Evolutionary conservation across 1,140 invertebrate genomes (phyloP).

Genomic region (Gyrodactylus bullatarudis): DNA sequence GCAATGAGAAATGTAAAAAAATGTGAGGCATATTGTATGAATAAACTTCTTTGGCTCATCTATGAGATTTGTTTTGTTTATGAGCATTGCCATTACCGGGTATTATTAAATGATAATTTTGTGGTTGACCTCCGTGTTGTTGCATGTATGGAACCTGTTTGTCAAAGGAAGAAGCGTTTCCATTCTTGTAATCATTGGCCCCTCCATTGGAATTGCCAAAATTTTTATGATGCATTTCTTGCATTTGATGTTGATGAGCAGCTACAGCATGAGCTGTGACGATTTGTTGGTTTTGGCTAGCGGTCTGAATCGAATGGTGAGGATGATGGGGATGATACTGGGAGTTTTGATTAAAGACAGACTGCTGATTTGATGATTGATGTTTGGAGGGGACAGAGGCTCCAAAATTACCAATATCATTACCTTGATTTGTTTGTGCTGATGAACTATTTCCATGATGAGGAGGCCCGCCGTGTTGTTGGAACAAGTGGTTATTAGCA

Average conservation of each 20-base stretch:
- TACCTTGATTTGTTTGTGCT: not conserved
- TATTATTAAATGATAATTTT: not conserved
- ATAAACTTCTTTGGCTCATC: too few relatives aligned
- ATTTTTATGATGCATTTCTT: too few relatives aligned
- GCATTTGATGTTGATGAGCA: not conserved
- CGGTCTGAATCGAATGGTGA: not conserved
- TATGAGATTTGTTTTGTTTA: not conserved
- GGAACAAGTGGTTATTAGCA: not conserved
- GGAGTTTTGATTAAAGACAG: not conserved
- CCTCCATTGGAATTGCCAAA: not conserved
- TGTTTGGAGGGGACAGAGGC: not conserved
- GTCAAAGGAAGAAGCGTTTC: not conserved
- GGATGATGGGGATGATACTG: not conserved
- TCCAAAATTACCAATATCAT: not conserved
- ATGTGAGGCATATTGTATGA: too few relatives aligned
- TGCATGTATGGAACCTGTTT: not conserved
- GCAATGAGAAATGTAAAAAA: too few relatives aligned
- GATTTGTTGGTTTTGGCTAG: not conserved
- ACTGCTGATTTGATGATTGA: not conserved
- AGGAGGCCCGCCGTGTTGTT: not conserved
- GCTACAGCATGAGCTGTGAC: not conserved
- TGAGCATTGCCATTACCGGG: not conserved
- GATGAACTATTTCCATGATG: not conserved
- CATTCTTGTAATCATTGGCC: not conserved
- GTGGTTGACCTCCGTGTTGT: not conserved